Evolutionary conservation across 2,888 invertebrate species (phyloP).

Genomic region (Myopa tessellatipennis): DNA sequence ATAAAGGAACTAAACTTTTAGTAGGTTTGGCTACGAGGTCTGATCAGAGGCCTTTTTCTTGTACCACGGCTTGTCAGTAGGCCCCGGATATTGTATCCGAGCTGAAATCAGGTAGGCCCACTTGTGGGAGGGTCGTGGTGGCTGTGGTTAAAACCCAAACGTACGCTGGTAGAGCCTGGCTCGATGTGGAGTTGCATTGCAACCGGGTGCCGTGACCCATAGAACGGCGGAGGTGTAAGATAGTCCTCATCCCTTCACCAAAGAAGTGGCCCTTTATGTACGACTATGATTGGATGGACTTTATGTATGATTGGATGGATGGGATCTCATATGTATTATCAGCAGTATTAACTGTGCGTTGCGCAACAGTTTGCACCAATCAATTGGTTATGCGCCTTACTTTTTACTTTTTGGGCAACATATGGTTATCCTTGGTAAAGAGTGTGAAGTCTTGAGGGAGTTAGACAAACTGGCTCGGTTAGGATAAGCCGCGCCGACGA

Average conservation of each 20-base stretch:
- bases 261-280: background rate
- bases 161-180: too few relatives aligned
- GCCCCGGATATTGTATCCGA: too few relatives aligned
- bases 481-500: background rate
- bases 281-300: too few relatives aligned
- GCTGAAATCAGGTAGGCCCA: too few relatives aligned
- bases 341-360: conserved; percentile 14
- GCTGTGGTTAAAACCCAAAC: too few relatives aligned
- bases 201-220: too few relatives aligned
- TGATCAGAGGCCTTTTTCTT: background rate
- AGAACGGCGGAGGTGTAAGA: too few relatives aligned
- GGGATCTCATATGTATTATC: background rate
- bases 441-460: background rate
- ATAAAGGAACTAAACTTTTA: conserved; percentile 8
- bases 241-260: too few relatives aligned
- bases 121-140: too few relatives aligned
- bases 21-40: too few relatives aligned
- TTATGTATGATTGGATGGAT: background rate
- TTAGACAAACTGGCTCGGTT: background rate
- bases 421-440: background rate
- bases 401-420: conserved; percentile 31
- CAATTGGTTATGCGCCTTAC: conserved; percentile 1
- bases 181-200: too few relatives aligned
- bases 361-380: conserved; percentile 18
- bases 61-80: background rate